Base-by-base conservation (phyloP, 1,140 invertebrate genomes). In the Lepidotrigona ventralis region DNA sequence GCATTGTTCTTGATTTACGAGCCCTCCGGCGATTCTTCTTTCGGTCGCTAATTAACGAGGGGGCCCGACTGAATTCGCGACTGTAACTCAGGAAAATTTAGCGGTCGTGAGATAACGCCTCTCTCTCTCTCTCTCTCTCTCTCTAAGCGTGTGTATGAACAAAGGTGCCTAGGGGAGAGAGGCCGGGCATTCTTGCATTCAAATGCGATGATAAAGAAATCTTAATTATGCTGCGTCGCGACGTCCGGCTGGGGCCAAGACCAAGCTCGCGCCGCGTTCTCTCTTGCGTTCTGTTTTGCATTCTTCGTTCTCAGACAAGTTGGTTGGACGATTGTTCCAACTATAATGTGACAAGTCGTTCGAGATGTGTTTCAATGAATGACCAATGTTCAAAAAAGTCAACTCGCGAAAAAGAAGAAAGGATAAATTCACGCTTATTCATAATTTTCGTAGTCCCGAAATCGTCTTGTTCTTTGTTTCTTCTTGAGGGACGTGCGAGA, bases 1-100 rank as follows among this genome's bases (percentile, higher is more conserved):
- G 84, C 85, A 90, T 90, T 89, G 87, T 89, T 89, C 88, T 86
- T 90, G 88, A 90, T 90, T 90, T 90, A 90, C 83, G 88, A 88
- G 85, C 77, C 88, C 83, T 88, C 75, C 78, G 84, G 88, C 87
- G 79, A 87, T 89, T 87, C 87, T 89, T 89, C 87, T 86, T 89
- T 89, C 86, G 78, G 84, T 88, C 84, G 77, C 86, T 88, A 88
- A 88, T 88, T 88, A 88, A 88, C 87, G 87, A 88, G 87, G 81
- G 39, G 86, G 84, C 46, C 70, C 84, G 78, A 88, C 87, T 88
- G 84, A 83, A 88, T 88, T 77, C 86, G 87, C 81, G 84, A 88
- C 78, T 83, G 87, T 88, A 88, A 88, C 87, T 88, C 87, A 86
- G 80, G 86, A 83, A 86, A 88, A 88, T 88, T 88, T 88, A 88